Evolutionary conservation across 1,140 invertebrate genomes (phyloP).

Genomic region (Calycopis cecrops): DNA sequence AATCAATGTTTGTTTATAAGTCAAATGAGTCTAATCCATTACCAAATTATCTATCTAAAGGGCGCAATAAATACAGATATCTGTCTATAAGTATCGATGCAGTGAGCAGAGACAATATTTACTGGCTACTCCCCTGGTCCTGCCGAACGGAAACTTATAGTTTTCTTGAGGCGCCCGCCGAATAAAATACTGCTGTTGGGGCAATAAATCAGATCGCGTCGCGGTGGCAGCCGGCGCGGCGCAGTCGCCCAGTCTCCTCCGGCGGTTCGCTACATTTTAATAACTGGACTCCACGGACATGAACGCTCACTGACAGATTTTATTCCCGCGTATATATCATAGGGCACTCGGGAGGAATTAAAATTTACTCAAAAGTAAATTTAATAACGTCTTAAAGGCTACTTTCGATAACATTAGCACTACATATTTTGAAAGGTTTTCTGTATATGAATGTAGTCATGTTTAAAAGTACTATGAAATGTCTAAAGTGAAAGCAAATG

Average conservation of each 20-base stretch:
- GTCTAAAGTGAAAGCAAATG: no score
- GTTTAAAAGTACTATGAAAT: no score
- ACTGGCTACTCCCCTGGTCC: conserved; percentile 65
- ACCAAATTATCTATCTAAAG: conserved; percentile 64
- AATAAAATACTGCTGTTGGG: conserved; percentile 69
- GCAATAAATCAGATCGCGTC: conserved; percentile 67
- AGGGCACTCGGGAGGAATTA: conserved; percentile 5
- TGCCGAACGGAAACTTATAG: conserved; percentile 73
- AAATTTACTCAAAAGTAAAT: no score
- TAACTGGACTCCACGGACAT: conserved; percentile 60
- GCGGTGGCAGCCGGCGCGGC: conserved; percentile 55
- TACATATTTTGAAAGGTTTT: no score
- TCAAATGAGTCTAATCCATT: conserved; percentile 61
- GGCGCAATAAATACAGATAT: conserved; percentile 70
- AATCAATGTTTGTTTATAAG: conserved; percentile 16
- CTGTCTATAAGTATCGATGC: conserved; percentile 57
- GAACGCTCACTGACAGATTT: conserved; percentile 68
- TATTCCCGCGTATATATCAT: conserved; percentile 64
- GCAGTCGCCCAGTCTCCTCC: conserved; percentile 36
- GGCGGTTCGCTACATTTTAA: conserved; percentile 66
- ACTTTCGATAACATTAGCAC: no score
- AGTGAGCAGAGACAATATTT: conserved; percentile 68
- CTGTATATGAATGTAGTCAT: no score
- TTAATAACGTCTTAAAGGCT: no score
- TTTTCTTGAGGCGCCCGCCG: conserved; percentile 71